Evolutionary conservation across 23 tunicate species (phyloP).

Genomic region (Phallusia fumigata): DNA sequence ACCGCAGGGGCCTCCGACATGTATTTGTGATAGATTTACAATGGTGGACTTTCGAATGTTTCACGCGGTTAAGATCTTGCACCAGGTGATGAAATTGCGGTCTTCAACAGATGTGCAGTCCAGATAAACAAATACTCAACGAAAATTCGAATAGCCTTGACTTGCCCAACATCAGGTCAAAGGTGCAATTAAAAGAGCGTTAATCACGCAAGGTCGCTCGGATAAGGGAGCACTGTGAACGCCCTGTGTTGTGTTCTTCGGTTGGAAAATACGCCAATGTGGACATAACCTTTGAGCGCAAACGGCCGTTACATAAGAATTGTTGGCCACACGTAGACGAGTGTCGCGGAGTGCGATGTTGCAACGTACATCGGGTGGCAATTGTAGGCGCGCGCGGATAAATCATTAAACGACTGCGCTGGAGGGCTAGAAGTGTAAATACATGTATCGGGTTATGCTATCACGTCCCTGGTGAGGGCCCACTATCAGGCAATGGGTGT

Average conservation of each 20-base stretch:
- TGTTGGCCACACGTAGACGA: not conserved
- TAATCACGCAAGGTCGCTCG: not conserved
- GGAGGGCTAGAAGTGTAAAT: not conserved
- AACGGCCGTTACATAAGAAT: not conserved
- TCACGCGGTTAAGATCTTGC: too few species aligned
- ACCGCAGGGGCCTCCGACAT: not conserved
- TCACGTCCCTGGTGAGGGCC: not conserved
- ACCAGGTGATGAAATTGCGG: not conserved
- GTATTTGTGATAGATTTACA: not conserved
- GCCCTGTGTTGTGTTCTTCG: not conserved
- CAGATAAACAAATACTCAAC: too few species aligned
- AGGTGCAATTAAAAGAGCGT: not conserved
- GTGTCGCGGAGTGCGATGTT: not conserved
- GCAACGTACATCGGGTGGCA: not conserved
- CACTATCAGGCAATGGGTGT: not conserved
- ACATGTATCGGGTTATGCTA: not conserved
- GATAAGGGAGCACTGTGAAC: not conserved
- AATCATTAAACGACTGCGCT: not conserved
- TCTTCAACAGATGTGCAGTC: not conserved
- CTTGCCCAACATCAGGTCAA: not conserved
- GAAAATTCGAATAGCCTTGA: not conserved
- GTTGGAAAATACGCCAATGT: not conserved
- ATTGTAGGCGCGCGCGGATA: not conserved
- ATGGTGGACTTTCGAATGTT: not conserved
- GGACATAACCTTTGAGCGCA: conserved; percentile 14